Evolutionary conservation across 2,113 vertebrate genomes (phyloP), one percentile per base, ranked within the genome.

Genomic region (Ammospiza caudacuta): DNA sequence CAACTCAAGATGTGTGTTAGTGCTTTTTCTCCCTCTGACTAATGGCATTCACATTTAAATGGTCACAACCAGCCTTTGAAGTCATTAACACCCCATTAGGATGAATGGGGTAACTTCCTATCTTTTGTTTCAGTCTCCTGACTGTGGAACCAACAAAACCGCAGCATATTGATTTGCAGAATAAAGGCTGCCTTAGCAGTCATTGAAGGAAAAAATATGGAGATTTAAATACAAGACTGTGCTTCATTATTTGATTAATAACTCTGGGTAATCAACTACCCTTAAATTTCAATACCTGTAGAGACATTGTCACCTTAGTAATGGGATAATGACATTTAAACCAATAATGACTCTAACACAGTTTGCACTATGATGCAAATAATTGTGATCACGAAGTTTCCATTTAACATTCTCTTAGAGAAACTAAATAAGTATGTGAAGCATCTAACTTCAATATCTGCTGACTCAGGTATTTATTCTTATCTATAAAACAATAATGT

Each of bases 11-110:
- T 80, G 44, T 19, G 54, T 95, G 74, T 93, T 96, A 92, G 90
- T 97, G 81, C 90, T 97, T 97, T 94, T 7, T 94, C 92, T 83
- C 68, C 4, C 3, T 41, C 91, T 98, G 96, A 98, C 97, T 97
- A 96, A 97, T 96, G 93, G 64, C 25, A 25, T 95, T 98, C 95
- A 89, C 94, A 95, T 97, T 97, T 96, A 97, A 96, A 97, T 94
- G 81, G 95, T 95, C 90, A 88, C 90, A 96, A 91, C 39, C 76
- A 94, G 87, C 47, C 83, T 96, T 94, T 94, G 72, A 87, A 96
- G 74, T 95, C 92, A 96, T 97, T 98, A 98, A 92, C 83, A 96
- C 89, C 63, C 94, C 75, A 94, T 97, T 97, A 97, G 97, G 94
- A 98, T 94, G 94, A 97, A 97, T 90, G 80, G 87, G 35, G 90